Evolutionary conservation across 1,140 invertebrate species (phyloP), one percentile per base, ranked within the genome.

Genomic region (Procambarus clarkii): DNA sequence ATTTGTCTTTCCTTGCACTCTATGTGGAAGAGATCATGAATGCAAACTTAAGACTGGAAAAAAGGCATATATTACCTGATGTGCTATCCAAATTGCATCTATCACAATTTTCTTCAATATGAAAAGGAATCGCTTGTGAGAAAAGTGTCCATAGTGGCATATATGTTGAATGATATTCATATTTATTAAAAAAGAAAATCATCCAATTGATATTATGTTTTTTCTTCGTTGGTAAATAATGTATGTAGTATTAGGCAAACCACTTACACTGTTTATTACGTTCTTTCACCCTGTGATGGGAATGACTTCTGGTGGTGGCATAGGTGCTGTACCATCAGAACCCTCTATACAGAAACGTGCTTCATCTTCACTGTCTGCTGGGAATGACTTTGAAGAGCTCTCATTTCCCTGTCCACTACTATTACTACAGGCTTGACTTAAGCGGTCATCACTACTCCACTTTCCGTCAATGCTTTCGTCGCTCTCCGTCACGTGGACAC

Each of bases 221-320:
- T 46, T 48, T 79, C 21, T 9, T 79, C 45, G 18, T 44, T 46
- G 45, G 44, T 54, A 60, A 54, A 83, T 64, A 64, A 44, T 64
- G 9, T 8, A 44, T 50, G 2, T 44, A 34, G 44, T 24, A 44
- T 54, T 18, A n/a, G 54, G 5, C 50, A 18, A 24, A 54, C 81
- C 54, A 69, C 18, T 58, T 34, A 15, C 15, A 9, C 11, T 34
- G 13, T 21, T 69, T 1, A 46, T 24, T 83, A 4, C 44, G 80
- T 76, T 8, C n/a, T 80, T 13, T 92, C 78, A 92, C 15, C 91
- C 91, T 76, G 85, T 92, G 60, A 92, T 92, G 44, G 91, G 91
- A 34, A 92, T 92, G 45, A 81, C 91, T 76, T 92, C 91, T 44
- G 91, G 91, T 24, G 80, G 81, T n/a, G 48, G 18, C 13, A 86